Percentiles rank a stretch among this genome's conserved stretches.
Conservation (phyloP, 2,888 invertebrate species). For the Aleiodes alternator region DNA sequence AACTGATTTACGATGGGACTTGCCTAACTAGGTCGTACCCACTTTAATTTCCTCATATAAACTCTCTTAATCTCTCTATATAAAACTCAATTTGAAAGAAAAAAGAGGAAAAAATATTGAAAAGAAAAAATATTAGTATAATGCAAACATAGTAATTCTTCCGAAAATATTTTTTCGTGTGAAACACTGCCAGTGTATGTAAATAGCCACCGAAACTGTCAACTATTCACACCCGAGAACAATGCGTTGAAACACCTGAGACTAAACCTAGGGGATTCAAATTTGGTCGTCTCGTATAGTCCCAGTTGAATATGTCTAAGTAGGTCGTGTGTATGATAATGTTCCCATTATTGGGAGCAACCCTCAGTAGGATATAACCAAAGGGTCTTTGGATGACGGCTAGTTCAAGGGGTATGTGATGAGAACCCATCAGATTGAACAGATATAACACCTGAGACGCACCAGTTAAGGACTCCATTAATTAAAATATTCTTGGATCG, state of each 20-base stretch:
- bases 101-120: not conserved
- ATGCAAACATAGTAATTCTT: too few relatives aligned
- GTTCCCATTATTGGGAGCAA: constrained; percentile 70
- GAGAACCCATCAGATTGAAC: constrained; percentile 67
- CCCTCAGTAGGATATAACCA: constrained; percentile 43
- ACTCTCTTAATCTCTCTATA: constrained; percentile 1
- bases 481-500: constrained; percentile 63
- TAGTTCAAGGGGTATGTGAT: constrained; percentile 52
- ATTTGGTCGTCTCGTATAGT: constrained; percentile 60
- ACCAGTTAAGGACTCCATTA: constrained; percentile 73
- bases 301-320: constrained; percentile 63
- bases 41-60: constrained; percentile 12
- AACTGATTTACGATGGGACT: constrained; percentile 15
- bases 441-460: constrained; percentile 71
- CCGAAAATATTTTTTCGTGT: too few relatives aligned
- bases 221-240: constrained; percentile 50
- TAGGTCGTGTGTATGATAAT: constrained; percentile 75
- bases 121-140: not conserved
- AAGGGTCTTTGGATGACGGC: constrained; percentile 3
- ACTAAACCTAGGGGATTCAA: constrained; percentile 55
- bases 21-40: constrained; percentile 10
- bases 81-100: not conserved
- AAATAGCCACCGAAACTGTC: constrained; percentile 37
- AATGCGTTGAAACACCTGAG: constrained; percentile 63
- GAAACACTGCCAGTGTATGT: constrained; percentile 19